These are phyloP conservation scores for Deilephila elpenor DNA, from an alignment of 2,888 invertebrate species.

Conservation along the genomic window DNA sequence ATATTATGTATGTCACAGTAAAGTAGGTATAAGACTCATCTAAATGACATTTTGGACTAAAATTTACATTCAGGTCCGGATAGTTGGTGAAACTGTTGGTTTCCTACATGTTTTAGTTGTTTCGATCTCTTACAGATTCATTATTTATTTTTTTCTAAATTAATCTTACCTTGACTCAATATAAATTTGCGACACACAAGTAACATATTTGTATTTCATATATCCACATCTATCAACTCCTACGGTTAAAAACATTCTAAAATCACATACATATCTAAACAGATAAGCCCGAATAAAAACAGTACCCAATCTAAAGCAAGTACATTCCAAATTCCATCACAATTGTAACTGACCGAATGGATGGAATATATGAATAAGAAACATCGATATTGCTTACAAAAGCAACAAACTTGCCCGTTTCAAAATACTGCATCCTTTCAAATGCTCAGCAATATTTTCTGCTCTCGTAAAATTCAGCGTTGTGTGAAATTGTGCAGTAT, in stretches of 20 bases:
- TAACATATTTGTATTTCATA: too few relatives aligned
- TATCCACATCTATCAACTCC: too few relatives aligned
- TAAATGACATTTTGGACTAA: too few relatives aligned
- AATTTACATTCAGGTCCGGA: too few relatives aligned
- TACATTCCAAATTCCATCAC: constrained; percentile 4
- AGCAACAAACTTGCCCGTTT: constrained; percentile 10
- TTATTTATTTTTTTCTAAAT: too few relatives aligned
- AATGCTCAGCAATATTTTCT: constrained; percentile 12
- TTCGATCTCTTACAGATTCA: too few relatives aligned
- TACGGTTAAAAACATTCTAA: not conserved
- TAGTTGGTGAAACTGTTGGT: too few relatives aligned
- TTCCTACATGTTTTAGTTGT: too few relatives aligned
- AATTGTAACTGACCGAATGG: constrained; percentile 13
- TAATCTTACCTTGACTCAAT: too few relatives aligned
- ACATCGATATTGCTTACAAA: constrained; percentile 10
- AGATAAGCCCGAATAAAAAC: not conserved
- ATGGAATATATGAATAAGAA: constrained; percentile 22
- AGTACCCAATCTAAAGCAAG: not conserved
- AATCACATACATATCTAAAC: not conserved
- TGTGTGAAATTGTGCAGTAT: constrained; percentile 18
- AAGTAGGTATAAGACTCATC: too few relatives aligned
- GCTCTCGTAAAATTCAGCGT: constrained; percentile 1
- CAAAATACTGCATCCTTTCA: not conserved
- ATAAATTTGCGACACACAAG: too few relatives aligned
- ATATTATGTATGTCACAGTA: too few relatives aligned